Evolutionary conservation across 2,797 vertebrate species (phyloP).

Genomic region (Salarias fasciatus): DNA sequence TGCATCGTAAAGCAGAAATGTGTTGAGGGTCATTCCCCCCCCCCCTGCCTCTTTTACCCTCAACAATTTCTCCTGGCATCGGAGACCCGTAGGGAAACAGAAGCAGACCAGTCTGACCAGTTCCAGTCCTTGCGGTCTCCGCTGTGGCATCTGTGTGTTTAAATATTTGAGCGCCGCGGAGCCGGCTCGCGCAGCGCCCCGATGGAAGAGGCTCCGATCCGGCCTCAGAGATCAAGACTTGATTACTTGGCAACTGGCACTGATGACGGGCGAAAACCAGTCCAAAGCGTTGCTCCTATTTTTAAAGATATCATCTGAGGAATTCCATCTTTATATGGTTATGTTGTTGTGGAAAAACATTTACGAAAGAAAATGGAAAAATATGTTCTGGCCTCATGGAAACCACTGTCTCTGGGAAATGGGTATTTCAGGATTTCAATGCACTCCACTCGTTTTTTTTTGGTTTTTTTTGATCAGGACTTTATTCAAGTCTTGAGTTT

Average conservation of each 20-base stretch:
- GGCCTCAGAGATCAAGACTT: constrained; percentile 45
- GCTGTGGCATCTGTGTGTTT: neutral
- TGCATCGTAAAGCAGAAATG: no score
- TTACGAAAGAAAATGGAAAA: constrained; percentile 35
- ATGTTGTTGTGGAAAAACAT: constrained; percentile 67
- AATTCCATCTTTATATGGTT: constrained; percentile 73
- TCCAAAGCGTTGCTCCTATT: constrained; percentile 60
- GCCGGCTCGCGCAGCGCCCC: constrained; percentile 16
- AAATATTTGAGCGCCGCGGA: neutral
- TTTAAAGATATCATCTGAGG: constrained; percentile 65
- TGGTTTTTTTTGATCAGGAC: neutral
- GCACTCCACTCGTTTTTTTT: neutral
- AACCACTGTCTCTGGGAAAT: constrained; percentile 52
- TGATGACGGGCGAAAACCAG: constrained; percentile 56
- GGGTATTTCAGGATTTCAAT: constrained; percentile 15
- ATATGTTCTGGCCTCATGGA: constrained; percentile 16
- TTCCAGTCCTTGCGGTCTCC: constrained; percentile 1
- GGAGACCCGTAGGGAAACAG: neutral
- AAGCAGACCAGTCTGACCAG: neutral
- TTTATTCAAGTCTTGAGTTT: constrained; percentile 31
- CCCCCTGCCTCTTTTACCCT: no score
- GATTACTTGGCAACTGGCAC: constrained; percentile 64
- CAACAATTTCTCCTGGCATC: neutral
- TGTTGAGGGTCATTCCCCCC: no score
- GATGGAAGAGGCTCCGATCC: constrained; percentile 17